Evolutionary conservation across 1,140 invertebrate species (phyloP).

Genomic region (Drosophila auraria): DNA sequence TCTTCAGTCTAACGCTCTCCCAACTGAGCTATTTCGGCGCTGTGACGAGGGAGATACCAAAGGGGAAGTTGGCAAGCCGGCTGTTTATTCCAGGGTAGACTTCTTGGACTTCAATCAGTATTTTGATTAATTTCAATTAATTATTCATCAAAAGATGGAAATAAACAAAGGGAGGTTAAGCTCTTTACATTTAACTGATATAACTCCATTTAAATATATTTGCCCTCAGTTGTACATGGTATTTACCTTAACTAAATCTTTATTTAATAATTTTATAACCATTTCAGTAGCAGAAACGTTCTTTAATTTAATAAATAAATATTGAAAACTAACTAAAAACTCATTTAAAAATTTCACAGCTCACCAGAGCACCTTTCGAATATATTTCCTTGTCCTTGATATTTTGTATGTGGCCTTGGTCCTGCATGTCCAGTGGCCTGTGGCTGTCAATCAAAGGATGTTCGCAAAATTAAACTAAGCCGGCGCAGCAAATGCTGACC

Average conservation of each 20-base stretch:
- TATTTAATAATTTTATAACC: not conserved
- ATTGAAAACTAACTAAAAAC: not conserved
- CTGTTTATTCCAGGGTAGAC: not conserved
- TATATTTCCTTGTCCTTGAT: not conserved
- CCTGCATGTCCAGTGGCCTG: slow-evolving; percentile 51
- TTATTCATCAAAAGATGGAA: not conserved
- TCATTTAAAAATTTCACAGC: not conserved
- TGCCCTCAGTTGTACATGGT: too few species aligned
- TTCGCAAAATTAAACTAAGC: slow-evolving; percentile 68
- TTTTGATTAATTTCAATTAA: not conserved
- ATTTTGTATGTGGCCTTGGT: slow-evolving; percentile 6
- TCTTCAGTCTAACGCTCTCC: slow-evolving; percentile 93
- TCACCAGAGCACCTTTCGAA: not conserved
- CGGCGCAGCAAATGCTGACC: slow-evolving; percentile 57
- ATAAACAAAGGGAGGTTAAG: not conserved
- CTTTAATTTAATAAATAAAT: not conserved
- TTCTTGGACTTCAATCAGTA: too few species aligned
- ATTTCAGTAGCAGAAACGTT: too few species aligned
- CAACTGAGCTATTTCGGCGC: slow-evolving; percentile 88
- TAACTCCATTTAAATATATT: too few species aligned
- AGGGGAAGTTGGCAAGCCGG: not conserved
- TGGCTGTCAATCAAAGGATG: slow-evolving; percentile 73
- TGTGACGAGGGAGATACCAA: not conserved
- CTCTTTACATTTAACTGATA: too few species aligned
- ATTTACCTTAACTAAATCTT: too few species aligned